Evolutionary conservation across 2,113 vertebrate species (phyloP).

Genomic region (Melanotaenia duboulayi): DNA sequence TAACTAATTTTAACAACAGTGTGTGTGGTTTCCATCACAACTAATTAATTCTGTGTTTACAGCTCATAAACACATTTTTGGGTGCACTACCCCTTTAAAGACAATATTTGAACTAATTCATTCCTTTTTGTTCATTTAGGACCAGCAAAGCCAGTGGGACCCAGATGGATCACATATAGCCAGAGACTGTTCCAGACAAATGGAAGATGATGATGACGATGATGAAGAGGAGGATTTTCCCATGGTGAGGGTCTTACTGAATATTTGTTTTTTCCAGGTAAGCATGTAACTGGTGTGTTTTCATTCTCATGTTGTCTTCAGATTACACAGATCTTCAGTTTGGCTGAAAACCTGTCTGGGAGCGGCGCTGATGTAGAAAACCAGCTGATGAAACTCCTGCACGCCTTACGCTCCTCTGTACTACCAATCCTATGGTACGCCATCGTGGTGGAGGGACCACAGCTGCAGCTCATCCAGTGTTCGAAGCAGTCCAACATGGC

Average conservation of each 20-base stretch:
- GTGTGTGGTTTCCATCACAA: no score
- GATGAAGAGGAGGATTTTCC: conserved; percentile 57
- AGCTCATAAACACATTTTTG: no score
- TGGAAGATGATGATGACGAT: conserved; percentile 8
- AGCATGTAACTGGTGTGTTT: not conserved
- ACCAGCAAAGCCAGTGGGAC: conserved; percentile 41
- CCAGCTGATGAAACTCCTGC: conserved; percentile 76
- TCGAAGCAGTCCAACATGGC: conserved; percentile 80
- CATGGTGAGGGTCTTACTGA: conserved; percentile 49
- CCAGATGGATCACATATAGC: conserved; percentile 2
- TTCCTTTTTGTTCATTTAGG: conserved; percentile 17
- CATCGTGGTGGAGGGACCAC: conserved; percentile 78
- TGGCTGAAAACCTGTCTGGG: conserved; percentile 55
- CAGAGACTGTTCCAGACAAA: conserved; percentile 3
- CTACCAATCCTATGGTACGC: conserved; percentile 81
- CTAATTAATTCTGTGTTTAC: no score
- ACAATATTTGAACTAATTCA: not conserved
- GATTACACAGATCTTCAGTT: conserved; percentile 83
- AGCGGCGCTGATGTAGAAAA: conserved; percentile 49
- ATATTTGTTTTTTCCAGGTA: not conserved
- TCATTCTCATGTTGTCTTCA: conserved; percentile 28
- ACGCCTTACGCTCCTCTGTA: conserved; percentile 57
- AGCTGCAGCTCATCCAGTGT: conserved; percentile 83
- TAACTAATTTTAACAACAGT: no score
- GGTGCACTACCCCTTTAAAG: no score